Conservation (phyloP, 1,140 invertebrate genomes). For the Scaptomyza pallida region DNA sequence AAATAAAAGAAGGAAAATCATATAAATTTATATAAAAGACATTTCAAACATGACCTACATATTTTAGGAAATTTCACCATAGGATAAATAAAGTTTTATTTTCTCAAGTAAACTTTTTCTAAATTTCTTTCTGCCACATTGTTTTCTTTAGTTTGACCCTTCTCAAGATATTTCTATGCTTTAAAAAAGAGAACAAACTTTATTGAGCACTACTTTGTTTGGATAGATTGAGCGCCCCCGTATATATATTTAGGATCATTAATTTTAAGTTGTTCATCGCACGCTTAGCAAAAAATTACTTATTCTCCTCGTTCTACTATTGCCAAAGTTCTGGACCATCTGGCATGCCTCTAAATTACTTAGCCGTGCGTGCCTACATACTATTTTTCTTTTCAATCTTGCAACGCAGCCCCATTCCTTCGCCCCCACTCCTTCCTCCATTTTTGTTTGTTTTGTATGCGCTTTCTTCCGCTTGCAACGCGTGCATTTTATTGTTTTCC, state of each 20-base stretch:
- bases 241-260: conserved; percentile 49
- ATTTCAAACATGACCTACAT: no score
- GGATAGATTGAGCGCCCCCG: conserved; percentile 21
- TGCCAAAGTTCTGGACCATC: conserved; percentile 55
- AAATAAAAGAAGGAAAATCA: no score
- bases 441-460: conserved; percentile 30
- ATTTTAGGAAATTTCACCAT: no score
- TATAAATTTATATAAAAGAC: no score
- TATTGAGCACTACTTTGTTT: conserved; percentile 30
- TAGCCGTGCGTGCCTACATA: conserved; percentile 57
- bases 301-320: conserved; percentile 25
- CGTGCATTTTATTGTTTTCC: conserved; percentile 75
- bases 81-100: no score
- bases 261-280: conserved; percentile 49
- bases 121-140: no score
- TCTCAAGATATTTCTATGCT: no score
- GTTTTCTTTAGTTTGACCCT: neutral
- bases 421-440: conserved; percentile 3
- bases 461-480: conserved; percentile 55
- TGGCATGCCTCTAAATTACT: conserved; percentile 33
- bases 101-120: no score
- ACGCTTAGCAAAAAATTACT: conserved; percentile 38
- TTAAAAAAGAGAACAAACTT: conserved; percentile 3
- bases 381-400: conserved; percentile 32
- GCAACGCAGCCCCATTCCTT: no score